A percentile compares a stretch with the other conserved stretches of the same genome.
Evolutionary conservation across 2,113 vertebrate species (phyloP).

Genomic region (Ceratotherium simum): DNA sequence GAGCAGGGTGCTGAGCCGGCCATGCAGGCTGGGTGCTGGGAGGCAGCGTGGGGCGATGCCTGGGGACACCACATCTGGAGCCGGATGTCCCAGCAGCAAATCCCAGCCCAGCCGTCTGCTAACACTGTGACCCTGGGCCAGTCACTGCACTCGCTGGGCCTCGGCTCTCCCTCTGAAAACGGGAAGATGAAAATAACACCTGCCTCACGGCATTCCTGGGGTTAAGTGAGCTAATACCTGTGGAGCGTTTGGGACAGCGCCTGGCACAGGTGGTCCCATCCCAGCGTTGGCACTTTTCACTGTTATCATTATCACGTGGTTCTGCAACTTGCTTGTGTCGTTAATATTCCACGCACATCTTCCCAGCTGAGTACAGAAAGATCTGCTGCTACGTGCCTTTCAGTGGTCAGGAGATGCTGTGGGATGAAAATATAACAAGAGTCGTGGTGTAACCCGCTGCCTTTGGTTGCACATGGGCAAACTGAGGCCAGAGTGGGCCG

Average conservation of each 20-base stretch:
- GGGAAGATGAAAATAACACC: not conserved
- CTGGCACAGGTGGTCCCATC: not conserved
- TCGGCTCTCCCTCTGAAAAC: not conserved
- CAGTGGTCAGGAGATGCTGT: fast-evolving
- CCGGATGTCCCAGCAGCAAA: fast-evolving
- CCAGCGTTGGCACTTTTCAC: not conserved
- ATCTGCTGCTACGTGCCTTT: fast-evolving
- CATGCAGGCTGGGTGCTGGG: fast-evolving
- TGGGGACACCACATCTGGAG: not conserved
- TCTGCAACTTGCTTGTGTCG: not conserved
- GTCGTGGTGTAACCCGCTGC: fast-evolving
- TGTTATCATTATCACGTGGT: fast-evolving
- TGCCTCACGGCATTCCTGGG: not conserved
- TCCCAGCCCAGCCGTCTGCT: not conserved
- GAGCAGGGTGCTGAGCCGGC: not conserved
- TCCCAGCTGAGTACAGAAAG: not conserved
- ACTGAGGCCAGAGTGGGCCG: fast-evolving
- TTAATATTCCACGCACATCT: fast-evolving
- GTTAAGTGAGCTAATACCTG: too few relatives aligned
- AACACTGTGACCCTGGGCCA: fast-evolving
- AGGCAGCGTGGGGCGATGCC: fast-evolving
- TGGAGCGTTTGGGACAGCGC: not conserved
- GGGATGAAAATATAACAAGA: too few relatives aligned
- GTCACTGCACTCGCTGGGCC: not conserved
- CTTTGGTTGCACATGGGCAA: too few relatives aligned